phyloP scores from a whole-genome alignment of 1,140 invertebrate species.

The Aplysia californica region DNA sequence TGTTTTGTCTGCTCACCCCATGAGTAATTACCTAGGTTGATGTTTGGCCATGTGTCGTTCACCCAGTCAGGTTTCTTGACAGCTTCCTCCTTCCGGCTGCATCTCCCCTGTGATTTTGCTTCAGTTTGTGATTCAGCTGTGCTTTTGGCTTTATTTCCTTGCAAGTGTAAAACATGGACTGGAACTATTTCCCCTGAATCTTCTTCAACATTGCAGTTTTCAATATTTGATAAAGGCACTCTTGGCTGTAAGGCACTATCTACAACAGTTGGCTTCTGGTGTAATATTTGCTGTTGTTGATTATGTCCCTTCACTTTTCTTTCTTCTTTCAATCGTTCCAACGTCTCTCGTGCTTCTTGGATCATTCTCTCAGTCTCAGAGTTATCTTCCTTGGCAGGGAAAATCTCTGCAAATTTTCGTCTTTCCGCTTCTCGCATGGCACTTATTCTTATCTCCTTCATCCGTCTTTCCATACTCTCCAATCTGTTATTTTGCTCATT shows the following conservation, averaged over 20 bases:
- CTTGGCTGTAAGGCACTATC: neutral
- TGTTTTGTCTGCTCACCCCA: too few species aligned
- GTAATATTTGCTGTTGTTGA: neutral
- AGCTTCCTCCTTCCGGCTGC: neutral
- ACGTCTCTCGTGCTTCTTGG: slow-evolving; percentile 41
- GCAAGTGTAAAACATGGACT: slow-evolving; percentile 35
- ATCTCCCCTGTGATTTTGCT: neutral
- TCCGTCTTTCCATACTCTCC: slow-evolving; percentile 50
- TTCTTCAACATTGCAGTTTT: slow-evolving; percentile 19
- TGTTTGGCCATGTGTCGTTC: slow-evolving; percentile 10
- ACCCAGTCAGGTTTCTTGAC: slow-evolving; percentile 9
- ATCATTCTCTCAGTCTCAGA: slow-evolving; percentile 37
- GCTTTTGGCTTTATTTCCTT: neutral
- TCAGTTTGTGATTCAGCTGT: neutral
- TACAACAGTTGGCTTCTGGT: neutral
- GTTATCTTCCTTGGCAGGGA: slow-evolving; percentile 42
- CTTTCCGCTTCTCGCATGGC: slow-evolving; percentile 48
- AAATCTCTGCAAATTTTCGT: slow-evolving; percentile 51
- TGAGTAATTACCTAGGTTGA: slow-evolving; percentile 20
- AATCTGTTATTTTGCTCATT: slow-evolving; percentile 51
- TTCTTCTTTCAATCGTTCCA: slow-evolving; percentile 36
- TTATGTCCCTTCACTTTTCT: slow-evolving; percentile 24
- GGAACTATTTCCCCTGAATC: slow-evolving; percentile 54
- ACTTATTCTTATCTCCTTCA: slow-evolving; percentile 45
- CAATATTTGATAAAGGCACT: neutral